A percentile compares a stretch with the other conserved stretches of the same genome.
phyloP scores from a whole-genome alignment of 2,113 vertebrate species.

The Gadus macrocephalus region DNA sequence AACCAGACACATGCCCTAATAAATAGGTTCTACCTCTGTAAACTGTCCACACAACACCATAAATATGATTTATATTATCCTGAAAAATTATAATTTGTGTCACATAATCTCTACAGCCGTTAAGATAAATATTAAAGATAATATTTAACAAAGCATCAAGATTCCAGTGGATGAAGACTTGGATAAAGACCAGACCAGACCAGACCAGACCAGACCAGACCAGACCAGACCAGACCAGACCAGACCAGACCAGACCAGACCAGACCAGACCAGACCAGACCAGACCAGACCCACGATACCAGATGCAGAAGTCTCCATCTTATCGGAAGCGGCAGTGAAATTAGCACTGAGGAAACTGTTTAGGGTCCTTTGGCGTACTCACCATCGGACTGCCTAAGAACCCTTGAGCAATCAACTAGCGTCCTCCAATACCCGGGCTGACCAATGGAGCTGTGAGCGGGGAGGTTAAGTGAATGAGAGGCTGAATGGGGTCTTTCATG shows the following conservation, averaged over 20 bases:
- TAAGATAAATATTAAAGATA: too few relatives aligned
- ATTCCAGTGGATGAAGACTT: too few relatives aligned
- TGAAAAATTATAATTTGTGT: too few relatives aligned
- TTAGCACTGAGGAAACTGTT: constrained; percentile 10
- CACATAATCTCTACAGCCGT: too few relatives aligned
- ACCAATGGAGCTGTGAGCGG: not conserved
- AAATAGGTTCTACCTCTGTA: not conserved
- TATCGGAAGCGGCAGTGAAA: constrained; percentile 4
- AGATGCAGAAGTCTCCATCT: not conserved
- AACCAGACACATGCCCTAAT: not conserved
- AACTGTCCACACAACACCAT: not conserved
- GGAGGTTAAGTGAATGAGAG: not conserved
- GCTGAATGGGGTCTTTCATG: not conserved
- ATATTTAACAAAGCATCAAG: too few relatives aligned
- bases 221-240: not conserved
- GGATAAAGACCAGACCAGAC: too few relatives aligned
- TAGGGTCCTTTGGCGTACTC: constrained; percentile 3
- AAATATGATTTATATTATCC: too few relatives aligned
- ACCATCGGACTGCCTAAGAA: constrained; percentile 18
- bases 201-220: too few relatives aligned
- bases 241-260: not conserved
- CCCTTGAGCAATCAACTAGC: constrained; percentile 49
- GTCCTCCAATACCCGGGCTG: constrained; percentile 12
- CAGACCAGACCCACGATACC: not conserved
- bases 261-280: too few relatives aligned